Evolutionary conservation across 2,888 invertebrate genomes (phyloP), one percentile per base, ranked within the genome.

Genomic region (Mystacides longicornis): DNA sequence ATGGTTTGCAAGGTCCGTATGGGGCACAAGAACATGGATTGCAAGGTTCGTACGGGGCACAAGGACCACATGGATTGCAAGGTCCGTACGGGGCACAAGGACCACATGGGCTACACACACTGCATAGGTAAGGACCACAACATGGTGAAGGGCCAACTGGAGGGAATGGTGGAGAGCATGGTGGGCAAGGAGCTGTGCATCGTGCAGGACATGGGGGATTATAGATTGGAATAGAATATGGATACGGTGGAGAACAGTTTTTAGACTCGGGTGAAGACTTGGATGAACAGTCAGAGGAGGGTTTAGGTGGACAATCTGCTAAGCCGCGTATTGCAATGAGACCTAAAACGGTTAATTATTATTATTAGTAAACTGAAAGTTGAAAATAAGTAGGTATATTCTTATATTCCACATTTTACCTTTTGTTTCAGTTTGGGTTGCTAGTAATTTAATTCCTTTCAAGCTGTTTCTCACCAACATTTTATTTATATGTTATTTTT

Each of bases 31-130:
- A 16, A 37, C 37, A 37, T 14, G 37, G 37, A 3, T 14, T 14
- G 37, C 37, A 37, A 37, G 16, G 23, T 14, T 20, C 18, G 7
- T 23, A 48, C 9, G 48, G 49, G 4, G 11, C 18, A 16, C 48
- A 48, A 9, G 48, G 48, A 21, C 23, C 4, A 23, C 23, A 27
- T n/a, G 49, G 49, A 18, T 23, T 23, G 31, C 49, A 23, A 14
- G 49, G 49, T 20, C 27, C 49, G 23, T 23, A 37, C 4, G 37
- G 37, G 37, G n/a, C 37, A 16, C 37, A 19, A 20, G 49, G 49
- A 18, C 27, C 49, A 49, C 23, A 27, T n/a, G 31, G 31, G 49
- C 37, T 14, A 16, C 37, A 19, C 19, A 23, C 23, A 18, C 27
- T 23, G 23, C 23, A 27, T n/a, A 21, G 31, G 49, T 16, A 19